Evolutionary conservation across 2,888 invertebrate species (phyloP), one percentile per base, ranked within the genome.

Genomic region (Theodoxus fluviatilis): DNA sequence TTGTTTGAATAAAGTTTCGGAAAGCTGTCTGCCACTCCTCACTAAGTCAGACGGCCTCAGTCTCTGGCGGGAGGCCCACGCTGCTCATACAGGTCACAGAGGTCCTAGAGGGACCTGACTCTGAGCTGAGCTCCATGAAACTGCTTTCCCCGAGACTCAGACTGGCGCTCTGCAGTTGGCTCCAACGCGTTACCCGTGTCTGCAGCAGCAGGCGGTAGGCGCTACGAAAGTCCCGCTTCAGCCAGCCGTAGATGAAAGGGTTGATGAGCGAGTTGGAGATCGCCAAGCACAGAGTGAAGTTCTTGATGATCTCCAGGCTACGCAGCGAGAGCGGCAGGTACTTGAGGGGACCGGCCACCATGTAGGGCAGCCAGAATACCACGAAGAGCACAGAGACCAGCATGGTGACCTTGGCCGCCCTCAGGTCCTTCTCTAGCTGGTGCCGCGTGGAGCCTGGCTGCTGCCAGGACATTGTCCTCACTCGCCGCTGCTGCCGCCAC

Each of bases 301-400:
- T 71, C 43, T 79, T 78, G 4, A 75, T 61, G 12, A 75, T 72
- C 38, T 78, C 77, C 12, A 76, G 68, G 6, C 71, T 47, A 31
- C 72, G n/a, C 4, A 70, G 69, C 0, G 71, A 71, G 15, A 75
- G 40, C 38, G 38, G 22, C 9, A 40, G 25, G 31, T 73, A 74
- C 33, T 75, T 78, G n/a, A 79, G 69, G 0, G 77, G 70, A 15
- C 74, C 76, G 1, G 72, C 59, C 4, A 69, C 43, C 28, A 77
- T 55, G 52, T 78, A 78, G 12, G 79, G 79, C 9, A 73, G 40
- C 79, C 79, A 79, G 69, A 78, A 79, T 12, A 79, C 37, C 12
- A 79, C 47, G 49, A 79, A 79, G 2, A 77, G 67, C 37, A 77
- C 69, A 18, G 75, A 75, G 3, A 79, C 71, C 15, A 73, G 49